Conservation (phyloP, 53 echinoderm and acorn worm genomes). For the Holothuria scabra region DNA sequence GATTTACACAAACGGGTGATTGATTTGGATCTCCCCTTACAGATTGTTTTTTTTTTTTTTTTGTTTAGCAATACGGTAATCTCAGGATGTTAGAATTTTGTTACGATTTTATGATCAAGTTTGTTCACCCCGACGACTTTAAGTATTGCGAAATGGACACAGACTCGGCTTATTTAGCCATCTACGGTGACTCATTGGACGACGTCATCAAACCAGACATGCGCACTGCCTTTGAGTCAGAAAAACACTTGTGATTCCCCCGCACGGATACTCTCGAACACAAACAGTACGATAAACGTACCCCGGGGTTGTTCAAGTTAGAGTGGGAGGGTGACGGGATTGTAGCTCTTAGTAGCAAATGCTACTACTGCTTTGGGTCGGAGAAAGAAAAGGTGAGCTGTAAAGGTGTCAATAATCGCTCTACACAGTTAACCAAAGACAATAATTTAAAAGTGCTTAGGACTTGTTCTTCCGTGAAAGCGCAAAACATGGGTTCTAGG, state of each 20-base stretch:
- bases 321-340: slow-evolving; percentile 51
- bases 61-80: too few relatives aligned
- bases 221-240: slow-evolving; percentile 10
- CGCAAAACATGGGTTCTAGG: slow-evolving; percentile 3
- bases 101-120: slow-evolving; percentile 49
- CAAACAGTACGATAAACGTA: slow-evolving; percentile 36
- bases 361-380: slow-evolving; percentile 52
- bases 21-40: slow-evolving; percentile 27
- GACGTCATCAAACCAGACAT: slow-evolving; percentile 44
- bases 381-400: slow-evolving; percentile 62
- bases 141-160: slow-evolving; percentile 70
- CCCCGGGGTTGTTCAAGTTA: slow-evolving; percentile 55
- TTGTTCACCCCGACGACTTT: slow-evolving; percentile 37
- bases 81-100: too few relatives aligned
- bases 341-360: slow-evolving; percentile 59
- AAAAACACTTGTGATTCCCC: slow-evolving; percentile 56
- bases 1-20: slow-evolving; percentile 12
- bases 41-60: neutral
- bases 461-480: neutral
- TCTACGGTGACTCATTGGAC: slow-evolving; percentile 40
- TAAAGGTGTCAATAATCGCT: slow-evolving; percentile 67
- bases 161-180: slow-evolving; percentile 58
- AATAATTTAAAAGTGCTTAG: slow-evolving; percentile 37
- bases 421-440: slow-evolving; percentile 44
- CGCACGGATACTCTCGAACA: slow-evolving; percentile 41